Percentiles rank a stretch among this genome's conserved stretches.
Evolutionary conservation across 1,140 invertebrate species (phyloP).

Genomic region (Maconellicoccus hirsutus): DNA sequence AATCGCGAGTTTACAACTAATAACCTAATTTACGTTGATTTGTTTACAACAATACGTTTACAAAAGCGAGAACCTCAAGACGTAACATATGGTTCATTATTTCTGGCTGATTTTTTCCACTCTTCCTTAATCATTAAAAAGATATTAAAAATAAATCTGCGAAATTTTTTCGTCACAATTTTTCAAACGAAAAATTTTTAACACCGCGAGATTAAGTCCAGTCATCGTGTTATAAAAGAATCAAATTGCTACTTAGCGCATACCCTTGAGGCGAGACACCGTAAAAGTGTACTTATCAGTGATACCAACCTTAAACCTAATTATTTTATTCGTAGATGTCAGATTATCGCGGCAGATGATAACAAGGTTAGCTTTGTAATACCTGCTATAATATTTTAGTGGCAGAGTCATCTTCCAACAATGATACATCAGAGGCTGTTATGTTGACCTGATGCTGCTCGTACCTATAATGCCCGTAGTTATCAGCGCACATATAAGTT

Average conservation of each 20-base stretch:
- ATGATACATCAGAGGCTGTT: neutral
- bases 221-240: neutral
- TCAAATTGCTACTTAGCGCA: neutral
- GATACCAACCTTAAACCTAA: neutral
- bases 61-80: neutral
- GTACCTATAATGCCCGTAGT: constrained; percentile 2
- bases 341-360: constrained; percentile 7
- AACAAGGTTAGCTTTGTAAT: neutral
- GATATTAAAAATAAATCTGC: too few relatives aligned
- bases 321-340: constrained; percentile 4
- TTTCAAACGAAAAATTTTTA: neutral
- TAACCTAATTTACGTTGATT: constrained; percentile 5
- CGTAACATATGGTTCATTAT: too few relatives aligned
- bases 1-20: neutral
- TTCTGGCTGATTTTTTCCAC: too few relatives aligned
- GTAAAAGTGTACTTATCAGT: neutral
- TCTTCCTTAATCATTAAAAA: too few relatives aligned
- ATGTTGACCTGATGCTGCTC: constrained; percentile 7
- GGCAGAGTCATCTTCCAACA: constrained; percentile 7
- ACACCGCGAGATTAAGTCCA: neutral
- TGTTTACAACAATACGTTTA: neutral
- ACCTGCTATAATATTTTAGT: neutral
- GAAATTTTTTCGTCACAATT: neutral
- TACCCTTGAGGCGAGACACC: constrained; percentile 1
- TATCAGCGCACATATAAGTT: neutral